A percentile compares a stretch with the other conserved stretches of the same genome.
phyloP scores from a whole-genome alignment of 2,113 vertebrate genomes.

The Mus pahari region DNA sequence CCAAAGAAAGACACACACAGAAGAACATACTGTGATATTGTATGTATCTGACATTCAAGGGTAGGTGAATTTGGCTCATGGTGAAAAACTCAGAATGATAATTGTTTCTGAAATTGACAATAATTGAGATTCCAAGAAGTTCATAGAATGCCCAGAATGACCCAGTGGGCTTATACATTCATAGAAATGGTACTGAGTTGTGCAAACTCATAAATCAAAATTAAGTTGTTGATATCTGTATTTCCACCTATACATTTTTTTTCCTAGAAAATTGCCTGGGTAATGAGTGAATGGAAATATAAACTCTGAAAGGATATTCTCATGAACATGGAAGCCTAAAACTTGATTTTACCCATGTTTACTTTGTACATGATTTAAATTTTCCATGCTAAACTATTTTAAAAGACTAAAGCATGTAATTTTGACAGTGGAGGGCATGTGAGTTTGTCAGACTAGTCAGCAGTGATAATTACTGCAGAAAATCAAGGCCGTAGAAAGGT shows the following conservation, averaged over 20 bases:
- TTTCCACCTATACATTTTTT: neutral
- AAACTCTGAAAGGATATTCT: neutral
- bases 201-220: neutral
- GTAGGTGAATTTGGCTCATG: neutral
- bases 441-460: neutral
- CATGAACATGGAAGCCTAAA: neutral
- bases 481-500: neutral
- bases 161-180: neutral
- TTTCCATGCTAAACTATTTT: neutral
- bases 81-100: neutral
- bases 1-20: neutral
- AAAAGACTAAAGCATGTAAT: neutral
- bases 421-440: neutral
- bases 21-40: neutral
- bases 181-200: neutral
- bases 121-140: neutral
- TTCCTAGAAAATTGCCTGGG: neutral
- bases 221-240: neutral
- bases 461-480: slow-evolving; percentile 47
- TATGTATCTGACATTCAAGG: neutral
- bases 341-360: neutral
- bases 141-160: neutral
- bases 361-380: slow-evolving; percentile 8
- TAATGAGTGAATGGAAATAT: neutral
- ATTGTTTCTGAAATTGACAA: neutral